Base-by-base conservation (phyloP, 2,113 vertebrate species). In the Carassius gibelio region DNA sequence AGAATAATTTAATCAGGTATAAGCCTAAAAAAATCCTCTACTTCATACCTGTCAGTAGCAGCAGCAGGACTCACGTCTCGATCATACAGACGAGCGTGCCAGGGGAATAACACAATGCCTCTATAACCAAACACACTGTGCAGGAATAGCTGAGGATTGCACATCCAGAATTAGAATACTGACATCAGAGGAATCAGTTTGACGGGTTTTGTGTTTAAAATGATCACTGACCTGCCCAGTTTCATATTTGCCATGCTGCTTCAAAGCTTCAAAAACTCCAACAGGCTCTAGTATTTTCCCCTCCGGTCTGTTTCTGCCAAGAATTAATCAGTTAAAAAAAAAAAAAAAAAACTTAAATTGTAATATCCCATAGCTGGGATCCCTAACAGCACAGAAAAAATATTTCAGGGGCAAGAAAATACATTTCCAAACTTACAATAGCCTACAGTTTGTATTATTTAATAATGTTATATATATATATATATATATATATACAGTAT, bases 61-160 rank as follows among this genome's bases (percentile, higher is more conserved):
- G 95, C 88, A 42, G 95, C 92, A 87, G 97, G 96, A 77, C 96
- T 96, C 86, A 99, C 95, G 89, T 99, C 98, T 83, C 97, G 92
- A 92, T 99, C 98, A 2, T 99, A 99, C 1, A 99, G 94, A 76
- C 98, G 95, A 85, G 98, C 98, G n/a, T 99, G 98, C 98, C 98
- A 99, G 7, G 98, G 98, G 87, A 99, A 99, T 88, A 99, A 92
- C 69, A 99, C 97, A 0, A 99, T 98, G 30, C 98, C 98, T 92
- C 98, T 94, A 89, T 99, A 99, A 72, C 98, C 98, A 93, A 99
- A 99, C 77, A 99, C 94, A 9, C 98, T 98, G 92, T 99, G 98
- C 82, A 99, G 97, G 88, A 99, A 99, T 4, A 99, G 94, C 98
- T 99, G 93, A 75, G 89, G 90, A 84, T 45, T 61, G 57, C 57